Evolutionary conservation across 2,113 vertebrate species (phyloP), one percentile per base, ranked within the genome.

Genomic region (Microtus ochrogaster): DNA sequence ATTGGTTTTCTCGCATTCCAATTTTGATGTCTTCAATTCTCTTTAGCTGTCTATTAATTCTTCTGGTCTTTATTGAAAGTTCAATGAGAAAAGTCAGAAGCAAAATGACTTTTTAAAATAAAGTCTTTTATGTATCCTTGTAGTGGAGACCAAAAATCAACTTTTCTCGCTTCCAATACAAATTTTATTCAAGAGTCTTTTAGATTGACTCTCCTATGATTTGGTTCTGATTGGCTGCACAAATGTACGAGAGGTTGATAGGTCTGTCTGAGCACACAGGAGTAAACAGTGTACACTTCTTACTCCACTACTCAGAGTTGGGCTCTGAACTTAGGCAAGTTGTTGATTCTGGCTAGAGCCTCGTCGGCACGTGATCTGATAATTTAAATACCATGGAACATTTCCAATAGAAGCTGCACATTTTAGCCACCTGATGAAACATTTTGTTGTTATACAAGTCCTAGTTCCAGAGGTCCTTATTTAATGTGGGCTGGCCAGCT

Each of bases 51-150:
- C n/a, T 28, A 21, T 77, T 72, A 90, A 22, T 90, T 92, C 74
- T 79, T 49, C 79, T 65, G 8, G 58, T 91, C 72, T 92, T 90
- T 89, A 58, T 61, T 87, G 49, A 92, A 97, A 83, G 58, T 1
- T 81, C 65, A 94, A 81, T 88, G 76, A 92, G 22, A 83, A 33
- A 95, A 94, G 81, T 90, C 12, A 58, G 30, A 97, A 89, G 14
- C 16, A 13, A 17, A 90, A 6, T 78, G 70, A 79, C 55, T 82
- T 82, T 66, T 82, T 36, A 96, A 96, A 73, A 55, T 28, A 21
- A 9, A 87, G 28, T 76, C 90, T 83, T 66, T 76, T 70, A 14
- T 65, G 36, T 66, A 73, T 55, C 77, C 30, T 41, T n/a, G 39
- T 44, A 87, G 73, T 87, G 21, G 47, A 83, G 30, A 82, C 28